Evolutionary conservation across 2,888 invertebrate species (phyloP), one percentile per base, ranked within the genome.

Genomic region (Drosophila acutilabella): DNA sequence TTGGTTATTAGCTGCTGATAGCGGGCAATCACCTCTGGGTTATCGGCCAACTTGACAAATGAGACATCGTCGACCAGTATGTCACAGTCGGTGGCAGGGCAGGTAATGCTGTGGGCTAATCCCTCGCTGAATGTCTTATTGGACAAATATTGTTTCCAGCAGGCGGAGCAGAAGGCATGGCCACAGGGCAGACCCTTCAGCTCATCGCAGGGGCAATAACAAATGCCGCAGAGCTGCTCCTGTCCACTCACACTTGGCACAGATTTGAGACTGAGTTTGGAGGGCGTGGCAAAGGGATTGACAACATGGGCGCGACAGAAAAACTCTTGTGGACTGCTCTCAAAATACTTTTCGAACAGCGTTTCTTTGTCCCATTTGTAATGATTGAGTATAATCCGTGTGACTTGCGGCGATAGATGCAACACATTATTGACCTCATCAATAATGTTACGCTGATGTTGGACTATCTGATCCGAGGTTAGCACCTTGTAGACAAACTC

Each of bases 281-380:
- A 56, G 13, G 74, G 69, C 14, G 57, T 96, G 85, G 95, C 95
- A 93, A 97, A 97, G 64, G 98, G 99, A 94, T 98, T 98, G 76
- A 98, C 96, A 74, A 99, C 97, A 92, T 98, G 96, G 73, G 98
- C 98, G 93, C 98, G 97, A 48, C 95, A 94, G 93, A 99, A 99
- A 85, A 99, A 94, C 91, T 97, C 96, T 87, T 98, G 98, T 91
- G 98, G 98, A 93, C 98, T 97, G 30, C 96, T 96, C 93, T 98
- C 99, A 92, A 98, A 99, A 93, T 96, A 98, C 91, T 97, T 95
- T 93, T 99, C 99, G 96, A 99, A 97, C 65, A 99, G 94, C 92
- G 98, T 98, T 93, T 99, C 99, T 93, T 98, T 98, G 93, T 99
- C 99, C 99, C 99, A 99, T 94, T 97, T 97, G 93, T 98, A 99